A percentile compares a stretch with the other conserved stretches of the same genome.
Evolutionary conservation across 1,140 invertebrate genomes (phyloP).

Genomic region (Tetranychus urticae): DNA sequence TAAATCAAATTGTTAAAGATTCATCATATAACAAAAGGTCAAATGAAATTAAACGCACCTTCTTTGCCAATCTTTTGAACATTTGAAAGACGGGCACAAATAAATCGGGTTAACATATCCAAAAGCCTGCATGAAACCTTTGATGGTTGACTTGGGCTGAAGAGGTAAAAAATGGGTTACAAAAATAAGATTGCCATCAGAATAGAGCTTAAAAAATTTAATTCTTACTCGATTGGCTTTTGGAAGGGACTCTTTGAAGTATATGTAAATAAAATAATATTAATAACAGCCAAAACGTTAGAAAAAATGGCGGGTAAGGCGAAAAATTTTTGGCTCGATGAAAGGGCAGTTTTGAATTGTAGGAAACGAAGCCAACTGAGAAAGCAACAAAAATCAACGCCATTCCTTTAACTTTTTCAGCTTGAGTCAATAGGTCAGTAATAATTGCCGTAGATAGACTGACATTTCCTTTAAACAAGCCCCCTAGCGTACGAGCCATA

Average conservation of each 20-base stretch:
- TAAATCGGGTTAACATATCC: slow-evolving; percentile 44
- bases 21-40: background rate
- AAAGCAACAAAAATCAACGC: slow-evolving; percentile 88
- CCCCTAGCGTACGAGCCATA: slow-evolving; percentile 82
- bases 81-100: slow-evolving; percentile 32
- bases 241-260: slow-evolving; percentile 27
- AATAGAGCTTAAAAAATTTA: background rate
- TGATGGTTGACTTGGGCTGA: slow-evolving; percentile 36
- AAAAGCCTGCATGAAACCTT: slow-evolving; percentile 37
- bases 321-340: slow-evolving; percentile 16
- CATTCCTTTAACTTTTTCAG: slow-evolving; percentile 75
- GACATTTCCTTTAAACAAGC: slow-evolving; percentile 87
- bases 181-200: background rate
- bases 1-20: background rate
- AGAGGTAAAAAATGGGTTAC: slow-evolving; percentile 14
- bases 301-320: slow-evolving; percentile 1
- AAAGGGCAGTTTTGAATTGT: slow-evolving; percentile 33
- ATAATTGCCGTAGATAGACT: slow-evolving; percentile 84
- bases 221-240: slow-evolving; percentile 30
- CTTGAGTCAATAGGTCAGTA: slow-evolving; percentile 59
- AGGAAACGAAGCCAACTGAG: slow-evolving; percentile 70
- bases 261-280: slow-evolving; percentile 4
- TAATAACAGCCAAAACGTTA: slow-evolving; percentile 5
- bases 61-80: slow-evolving; percentile 19
- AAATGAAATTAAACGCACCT: slow-evolving; percentile 14